Evolutionary conservation across 2,797 vertebrate species (phyloP).

Genomic region (Dermochelys coriacea): DNA sequence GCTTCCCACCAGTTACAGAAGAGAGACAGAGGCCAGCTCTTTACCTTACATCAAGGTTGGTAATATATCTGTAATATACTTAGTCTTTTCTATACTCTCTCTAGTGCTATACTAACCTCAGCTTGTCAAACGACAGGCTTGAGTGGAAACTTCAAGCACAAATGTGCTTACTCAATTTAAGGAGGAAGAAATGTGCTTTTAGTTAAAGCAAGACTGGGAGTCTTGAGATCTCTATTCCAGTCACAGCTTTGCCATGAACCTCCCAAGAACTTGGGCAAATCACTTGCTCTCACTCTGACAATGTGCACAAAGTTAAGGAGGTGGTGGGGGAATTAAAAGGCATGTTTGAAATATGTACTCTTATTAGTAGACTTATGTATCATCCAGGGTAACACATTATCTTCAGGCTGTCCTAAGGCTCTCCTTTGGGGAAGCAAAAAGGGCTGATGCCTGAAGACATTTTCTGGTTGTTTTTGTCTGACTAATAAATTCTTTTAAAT

Average conservation of each 20-base stretch:
- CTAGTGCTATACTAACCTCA: too few species aligned
- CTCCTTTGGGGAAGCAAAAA: neutral
- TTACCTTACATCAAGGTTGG: too few species aligned
- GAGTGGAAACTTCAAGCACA: too few species aligned
- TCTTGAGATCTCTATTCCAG: neutral
- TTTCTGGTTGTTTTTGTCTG: neutral
- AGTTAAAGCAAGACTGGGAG: neutral
- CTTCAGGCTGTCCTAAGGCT: neutral
- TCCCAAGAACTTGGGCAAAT: neutral
- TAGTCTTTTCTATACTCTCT: too few species aligned
- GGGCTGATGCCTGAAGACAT: neutral
- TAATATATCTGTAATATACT: too few species aligned
- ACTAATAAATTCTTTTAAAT: neutral
- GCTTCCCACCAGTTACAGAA: too few species aligned
- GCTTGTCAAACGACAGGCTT: too few species aligned
- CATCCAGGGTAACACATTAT: neutral
- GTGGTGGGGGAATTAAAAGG: neutral
- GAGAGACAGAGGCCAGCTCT: too few species aligned
- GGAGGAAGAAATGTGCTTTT: neutral
- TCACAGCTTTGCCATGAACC: neutral
- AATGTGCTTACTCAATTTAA: too few species aligned
- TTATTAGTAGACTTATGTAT: neutral
- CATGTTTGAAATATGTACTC: neutral
- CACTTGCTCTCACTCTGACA: too few species aligned
- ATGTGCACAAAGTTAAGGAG: neutral